Evolutionary conservation across 2,888 invertebrate species (phyloP).

Genomic region (Galerucella pusilla): DNA sequence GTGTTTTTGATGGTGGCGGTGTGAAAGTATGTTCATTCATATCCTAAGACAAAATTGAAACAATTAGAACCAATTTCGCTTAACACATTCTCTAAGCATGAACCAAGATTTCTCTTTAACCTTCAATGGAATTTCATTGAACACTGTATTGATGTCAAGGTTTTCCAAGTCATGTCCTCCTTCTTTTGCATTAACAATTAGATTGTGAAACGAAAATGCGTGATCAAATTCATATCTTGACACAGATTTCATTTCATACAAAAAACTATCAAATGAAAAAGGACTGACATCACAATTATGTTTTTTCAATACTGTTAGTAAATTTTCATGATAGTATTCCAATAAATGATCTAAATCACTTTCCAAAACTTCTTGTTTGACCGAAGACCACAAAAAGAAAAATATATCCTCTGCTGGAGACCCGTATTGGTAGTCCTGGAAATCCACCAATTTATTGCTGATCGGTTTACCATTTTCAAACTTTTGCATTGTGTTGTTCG

Average conservation of each 20-base stretch:
- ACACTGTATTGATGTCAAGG: not conserved
- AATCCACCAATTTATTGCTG: conserved; percentile 67
- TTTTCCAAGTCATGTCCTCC: not conserved
- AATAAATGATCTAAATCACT: conserved; percentile 65
- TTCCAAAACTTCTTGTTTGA: conserved; percentile 60
- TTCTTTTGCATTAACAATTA: conserved; percentile 1
- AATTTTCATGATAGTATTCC: conserved; percentile 65
- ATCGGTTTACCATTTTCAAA: conserved; percentile 56
- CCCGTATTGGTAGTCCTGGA: conserved; percentile 69
- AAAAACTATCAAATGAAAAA: conserved; percentile 61
- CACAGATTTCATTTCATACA: conserved; percentile 59
- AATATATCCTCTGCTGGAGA: conserved; percentile 67
- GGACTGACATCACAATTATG: conserved; percentile 52
- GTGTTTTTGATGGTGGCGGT: too few species aligned
- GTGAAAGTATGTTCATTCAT: too few species aligned
- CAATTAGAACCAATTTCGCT: conserved; percentile 28
- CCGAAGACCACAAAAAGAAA: conserved; percentile 68
- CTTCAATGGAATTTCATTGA: not conserved
- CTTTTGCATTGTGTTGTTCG: conserved; percentile 70
- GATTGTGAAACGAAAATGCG: conserved; percentile 50
- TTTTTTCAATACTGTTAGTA: conserved; percentile 61
- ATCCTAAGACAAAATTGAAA: too few species aligned
- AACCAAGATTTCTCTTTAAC: conserved; percentile 16
- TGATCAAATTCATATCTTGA: conserved; percentile 63
- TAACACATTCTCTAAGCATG: conserved; percentile 16